Conservation (phyloP, 2,113 vertebrate genomes). For the Catharus fuscescens region DNA sequence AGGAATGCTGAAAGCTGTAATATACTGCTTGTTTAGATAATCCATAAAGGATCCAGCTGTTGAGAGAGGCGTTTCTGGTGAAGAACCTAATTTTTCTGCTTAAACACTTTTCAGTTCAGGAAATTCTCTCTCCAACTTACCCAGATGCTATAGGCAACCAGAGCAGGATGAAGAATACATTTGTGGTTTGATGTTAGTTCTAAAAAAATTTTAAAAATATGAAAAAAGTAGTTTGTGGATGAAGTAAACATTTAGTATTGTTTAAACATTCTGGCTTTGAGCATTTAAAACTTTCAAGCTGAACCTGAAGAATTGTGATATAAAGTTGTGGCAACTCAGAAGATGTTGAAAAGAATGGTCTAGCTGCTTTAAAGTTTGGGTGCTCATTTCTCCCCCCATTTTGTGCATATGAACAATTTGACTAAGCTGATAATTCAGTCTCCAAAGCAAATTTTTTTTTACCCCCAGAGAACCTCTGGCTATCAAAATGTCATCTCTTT, state of each 20-base stretch:
- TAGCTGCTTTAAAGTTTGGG: neutral
- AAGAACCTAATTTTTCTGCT: neutral
- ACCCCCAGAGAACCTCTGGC: neutral
- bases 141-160: neutral
- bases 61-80: neutral
- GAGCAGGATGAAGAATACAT: neutral
- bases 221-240: neutral
- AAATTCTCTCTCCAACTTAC: neutral
- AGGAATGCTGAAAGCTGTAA: slow-evolving; percentile 16
- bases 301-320: neutral
- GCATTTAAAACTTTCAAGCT: neutral
- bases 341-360: neutral
- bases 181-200: neutral
- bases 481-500: neutral
- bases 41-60: neutral
- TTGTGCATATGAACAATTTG: neutral
- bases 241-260: neutral
- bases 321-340: neutral
- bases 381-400: rapidly evolving
- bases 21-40: neutral
- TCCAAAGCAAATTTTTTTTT: neutral
- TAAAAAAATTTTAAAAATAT: neutral
- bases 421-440: neutral
- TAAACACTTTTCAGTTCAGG: neutral
- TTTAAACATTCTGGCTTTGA: neutral